Conservation (phyloP, 53 echinoderm and acorn worm species). For the Temnopleurus reevesii region DNA sequence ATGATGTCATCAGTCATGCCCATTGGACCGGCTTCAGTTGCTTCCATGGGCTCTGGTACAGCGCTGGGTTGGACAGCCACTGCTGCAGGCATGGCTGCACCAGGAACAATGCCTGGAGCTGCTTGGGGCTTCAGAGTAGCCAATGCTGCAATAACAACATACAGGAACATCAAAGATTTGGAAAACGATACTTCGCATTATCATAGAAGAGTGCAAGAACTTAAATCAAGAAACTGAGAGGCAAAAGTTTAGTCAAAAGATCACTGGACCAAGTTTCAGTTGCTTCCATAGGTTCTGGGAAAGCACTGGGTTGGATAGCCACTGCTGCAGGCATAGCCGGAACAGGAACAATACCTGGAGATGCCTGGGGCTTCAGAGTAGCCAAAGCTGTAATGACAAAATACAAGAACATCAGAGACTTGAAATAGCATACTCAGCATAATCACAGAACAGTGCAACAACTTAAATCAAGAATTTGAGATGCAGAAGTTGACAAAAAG, state of each 20-base stretch:
- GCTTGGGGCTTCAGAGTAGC: constrained; percentile 99
- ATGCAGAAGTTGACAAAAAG: too few species aligned
- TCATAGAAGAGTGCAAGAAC: too few species aligned
- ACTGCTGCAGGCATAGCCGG: constrained; percentile 70
- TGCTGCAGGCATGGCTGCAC: constrained; percentile 77
- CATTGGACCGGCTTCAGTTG: constrained; percentile 86
- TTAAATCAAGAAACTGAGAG: too few species aligned
- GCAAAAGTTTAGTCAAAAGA: too few species aligned
- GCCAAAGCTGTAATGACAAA: too few species aligned
- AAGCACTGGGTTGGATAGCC: constrained; percentile 58
- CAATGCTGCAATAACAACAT: constrained; percentile 66
- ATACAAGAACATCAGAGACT: too few species aligned
- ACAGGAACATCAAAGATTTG: too few species aligned
- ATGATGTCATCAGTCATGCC: constrained; percentile 99
- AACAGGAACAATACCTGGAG: constrained; percentile 87
- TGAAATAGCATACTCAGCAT: too few species aligned
- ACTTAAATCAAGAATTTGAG: too few species aligned
- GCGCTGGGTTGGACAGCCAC: constrained; percentile 65
- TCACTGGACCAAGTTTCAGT: constrained; percentile 83
- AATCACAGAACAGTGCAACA: too few species aligned
- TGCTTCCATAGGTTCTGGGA: constrained; percentile 92
- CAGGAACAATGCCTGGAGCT: constrained; percentile 92
- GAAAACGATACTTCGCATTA: too few species aligned
- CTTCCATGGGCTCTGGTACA: constrained; percentile 92
- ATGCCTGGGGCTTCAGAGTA: too few species aligned